phyloP scores from a whole-genome alignment of 2,888 invertebrate species.

The Dermolepida albohirtum region DNA sequence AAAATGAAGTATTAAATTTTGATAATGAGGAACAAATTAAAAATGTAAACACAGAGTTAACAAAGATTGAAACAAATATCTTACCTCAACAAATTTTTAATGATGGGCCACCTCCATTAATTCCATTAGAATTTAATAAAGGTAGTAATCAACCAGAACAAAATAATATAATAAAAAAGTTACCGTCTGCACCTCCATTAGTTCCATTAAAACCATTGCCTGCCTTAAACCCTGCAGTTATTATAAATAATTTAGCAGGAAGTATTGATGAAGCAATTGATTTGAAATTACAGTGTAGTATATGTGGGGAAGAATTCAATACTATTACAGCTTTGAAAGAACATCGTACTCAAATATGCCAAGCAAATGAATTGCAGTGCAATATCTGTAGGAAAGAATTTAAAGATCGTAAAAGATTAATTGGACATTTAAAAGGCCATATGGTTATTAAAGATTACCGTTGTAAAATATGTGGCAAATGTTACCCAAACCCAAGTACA shows the following conservation, averaged over 20 bases:
- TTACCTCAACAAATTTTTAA: slow-evolving; percentile 44
- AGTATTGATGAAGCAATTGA: slow-evolving; percentile 50
- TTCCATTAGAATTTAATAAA: slow-evolving; percentile 54
- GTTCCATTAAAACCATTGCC: slow-evolving; percentile 58
- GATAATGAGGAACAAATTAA: slow-evolving; percentile 5
- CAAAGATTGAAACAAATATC: slow-evolving; percentile 23
- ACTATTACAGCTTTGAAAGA: slow-evolving; percentile 54
- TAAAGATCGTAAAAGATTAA: slow-evolving; percentile 58
- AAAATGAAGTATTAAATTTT: slow-evolving; percentile 1
- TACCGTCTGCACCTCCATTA: slow-evolving; percentile 58
- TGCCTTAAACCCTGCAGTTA: slow-evolving; percentile 47
- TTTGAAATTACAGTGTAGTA: slow-evolving; percentile 55
- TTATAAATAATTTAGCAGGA: slow-evolving; percentile 48
- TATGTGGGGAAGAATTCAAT: slow-evolving; percentile 56
- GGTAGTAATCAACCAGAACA: slow-evolving; percentile 27
- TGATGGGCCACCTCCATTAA: slow-evolving; percentile 59
- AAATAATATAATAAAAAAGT: slow-evolving; percentile 1
- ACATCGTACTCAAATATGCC: slow-evolving; percentile 55
- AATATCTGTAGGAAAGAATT: slow-evolving; percentile 61
- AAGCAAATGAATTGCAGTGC: slow-evolving; percentile 55
- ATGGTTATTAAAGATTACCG: slow-evolving; percentile 60
- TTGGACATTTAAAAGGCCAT: slow-evolving; percentile 61
- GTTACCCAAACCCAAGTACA: slow-evolving; percentile 63
- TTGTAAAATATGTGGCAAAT: slow-evolving; percentile 63
- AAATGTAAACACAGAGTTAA: slow-evolving; percentile 19